phyloP scores from a whole-genome alignment of 2,888 invertebrate genomes.

The Torymus tubicola region DNA sequence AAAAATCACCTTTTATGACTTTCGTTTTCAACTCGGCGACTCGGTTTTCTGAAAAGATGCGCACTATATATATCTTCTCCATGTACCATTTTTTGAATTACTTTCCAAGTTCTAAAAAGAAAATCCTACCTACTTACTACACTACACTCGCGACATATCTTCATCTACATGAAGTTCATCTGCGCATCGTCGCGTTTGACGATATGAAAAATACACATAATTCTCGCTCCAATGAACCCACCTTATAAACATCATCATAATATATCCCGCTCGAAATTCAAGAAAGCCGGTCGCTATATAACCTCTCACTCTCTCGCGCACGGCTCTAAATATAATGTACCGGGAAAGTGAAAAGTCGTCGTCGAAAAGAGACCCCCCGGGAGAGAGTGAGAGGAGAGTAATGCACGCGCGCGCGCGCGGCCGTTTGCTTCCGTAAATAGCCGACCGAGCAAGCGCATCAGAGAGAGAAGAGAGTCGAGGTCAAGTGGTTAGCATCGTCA shows the following conservation, averaged over 20 bases:
- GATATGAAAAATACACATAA: too few relatives aligned
- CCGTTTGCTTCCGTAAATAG: conserved; percentile 52
- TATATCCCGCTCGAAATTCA: conserved; percentile 9
- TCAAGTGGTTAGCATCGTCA: conserved; percentile 42
- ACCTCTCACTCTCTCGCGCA: conserved; percentile 9
- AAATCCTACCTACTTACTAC: too few relatives aligned
- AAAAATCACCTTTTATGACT: too few relatives aligned
- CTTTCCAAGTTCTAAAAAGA: too few relatives aligned
- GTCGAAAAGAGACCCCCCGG: background rate
- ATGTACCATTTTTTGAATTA: too few relatives aligned
- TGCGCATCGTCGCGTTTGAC: too few relatives aligned
- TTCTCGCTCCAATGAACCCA: too few relatives aligned
- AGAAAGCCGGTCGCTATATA: conserved; percentile 4
- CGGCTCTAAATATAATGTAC: conserved; percentile 28
- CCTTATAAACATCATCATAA: background rate
- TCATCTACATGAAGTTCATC: too few relatives aligned
- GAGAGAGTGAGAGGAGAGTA: background rate
- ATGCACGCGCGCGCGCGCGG: background rate
- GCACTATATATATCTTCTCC: too few relatives aligned
- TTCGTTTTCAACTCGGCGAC: too few relatives aligned
- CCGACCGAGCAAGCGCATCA: background rate
- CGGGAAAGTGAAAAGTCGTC: conserved; percentile 42
- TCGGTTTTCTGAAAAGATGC: too few relatives aligned
- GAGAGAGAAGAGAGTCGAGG: conserved; percentile 20
- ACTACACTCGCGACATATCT: too few relatives aligned